phyloP scores from a whole-genome alignment of 2,797 vertebrate species.

The Thalassophryne amazonica region DNA sequence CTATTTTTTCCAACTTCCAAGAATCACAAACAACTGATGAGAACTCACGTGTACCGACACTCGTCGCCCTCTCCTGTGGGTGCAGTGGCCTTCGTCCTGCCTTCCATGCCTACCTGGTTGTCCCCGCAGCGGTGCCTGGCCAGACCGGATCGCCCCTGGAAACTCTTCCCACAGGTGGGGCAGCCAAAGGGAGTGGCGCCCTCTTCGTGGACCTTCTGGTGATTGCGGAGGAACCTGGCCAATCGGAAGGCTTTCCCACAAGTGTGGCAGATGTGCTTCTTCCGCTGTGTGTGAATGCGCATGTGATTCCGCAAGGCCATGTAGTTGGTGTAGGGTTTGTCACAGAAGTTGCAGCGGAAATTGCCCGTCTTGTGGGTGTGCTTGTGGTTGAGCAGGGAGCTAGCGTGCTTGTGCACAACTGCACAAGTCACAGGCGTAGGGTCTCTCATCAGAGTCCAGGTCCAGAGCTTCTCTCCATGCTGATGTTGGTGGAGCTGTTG shows the following conservation, averaged over 20 bases:
- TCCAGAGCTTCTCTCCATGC: conserved; percentile 62
- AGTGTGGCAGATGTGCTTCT: conserved; percentile 82
- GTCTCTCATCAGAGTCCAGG: conserved; percentile 74
- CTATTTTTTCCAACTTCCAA: conserved; percentile 75
- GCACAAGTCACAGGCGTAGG: conserved; percentile 84
- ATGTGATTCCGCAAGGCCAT: conserved; percentile 83
- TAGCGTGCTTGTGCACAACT: conserved; percentile 84
- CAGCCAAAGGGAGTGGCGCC: conserved; percentile 85
- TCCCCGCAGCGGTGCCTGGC: conserved; percentile 82
- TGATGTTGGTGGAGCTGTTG: conserved; percentile 67
- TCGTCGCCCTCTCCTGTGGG: conserved; percentile 76
- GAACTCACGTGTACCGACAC: conserved; percentile 86
- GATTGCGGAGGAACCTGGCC: conserved; percentile 81
- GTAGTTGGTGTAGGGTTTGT: conserved; percentile 84
- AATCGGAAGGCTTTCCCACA: conserved; percentile 84
- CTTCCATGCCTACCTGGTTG: conserved; percentile 81
- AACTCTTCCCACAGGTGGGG: conserved; percentile 86
- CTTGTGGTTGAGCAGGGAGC: conserved; percentile 84
- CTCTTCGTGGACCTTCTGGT: conserved; percentile 82
- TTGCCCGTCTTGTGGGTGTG: conserved; percentile 82
- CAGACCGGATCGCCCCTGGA: conserved; percentile 83
- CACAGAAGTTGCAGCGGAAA: conserved; percentile 83
- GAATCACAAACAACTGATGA: conserved; percentile 79
- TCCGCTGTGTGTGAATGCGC: conserved; percentile 82
- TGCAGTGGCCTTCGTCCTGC: conserved; percentile 75